Evolutionary conservation across 2,888 invertebrate genomes (phyloP).

Genomic region (Polydesmus complanatus): DNA sequence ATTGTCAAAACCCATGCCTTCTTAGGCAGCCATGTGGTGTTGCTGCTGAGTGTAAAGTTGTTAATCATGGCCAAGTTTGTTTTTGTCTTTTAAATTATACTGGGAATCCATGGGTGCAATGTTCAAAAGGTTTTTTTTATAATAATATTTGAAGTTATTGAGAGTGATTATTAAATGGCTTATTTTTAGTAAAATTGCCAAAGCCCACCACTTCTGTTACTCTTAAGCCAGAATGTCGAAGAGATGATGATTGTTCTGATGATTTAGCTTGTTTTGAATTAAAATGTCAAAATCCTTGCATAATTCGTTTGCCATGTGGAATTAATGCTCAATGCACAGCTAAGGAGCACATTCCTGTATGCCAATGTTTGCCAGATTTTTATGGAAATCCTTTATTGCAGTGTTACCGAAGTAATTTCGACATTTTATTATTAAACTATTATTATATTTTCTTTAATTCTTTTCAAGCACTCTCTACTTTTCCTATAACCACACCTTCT

Average conservation of each 20-base stretch:
- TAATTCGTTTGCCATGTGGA: constrained; percentile 48
- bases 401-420: constrained; percentile 11
- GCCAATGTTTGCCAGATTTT: constrained; percentile 75
- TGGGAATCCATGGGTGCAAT: constrained; percentile 25
- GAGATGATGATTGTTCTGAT: constrained; percentile 61
- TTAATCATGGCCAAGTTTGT: constrained; percentile 70
- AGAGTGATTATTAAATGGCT: not conserved
- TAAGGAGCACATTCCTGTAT: constrained; percentile 57
- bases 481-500: constrained; percentile 2
- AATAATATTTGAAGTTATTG: not conserved
- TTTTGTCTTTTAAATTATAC: constrained; percentile 73
- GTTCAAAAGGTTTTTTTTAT: constrained; percentile 20
- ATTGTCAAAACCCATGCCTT: constrained; percentile 65
- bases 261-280: constrained; percentile 63
- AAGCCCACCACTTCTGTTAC: constrained; percentile 27
- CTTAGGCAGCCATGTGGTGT: constrained; percentile 59
- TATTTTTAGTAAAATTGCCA: constrained; percentile 5
- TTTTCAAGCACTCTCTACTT: not conserved
- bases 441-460: not conserved
- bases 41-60: constrained; percentile 66
- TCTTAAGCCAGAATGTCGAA: constrained; percentile 49
- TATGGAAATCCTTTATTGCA: constrained; percentile 54
- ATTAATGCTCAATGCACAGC: constrained; percentile 66
- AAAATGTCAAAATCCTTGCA: constrained; percentile 28
- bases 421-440: not conserved